phyloP scores from a whole-genome alignment of 2,113 vertebrate genomes.

The Gobius niger region DNA sequence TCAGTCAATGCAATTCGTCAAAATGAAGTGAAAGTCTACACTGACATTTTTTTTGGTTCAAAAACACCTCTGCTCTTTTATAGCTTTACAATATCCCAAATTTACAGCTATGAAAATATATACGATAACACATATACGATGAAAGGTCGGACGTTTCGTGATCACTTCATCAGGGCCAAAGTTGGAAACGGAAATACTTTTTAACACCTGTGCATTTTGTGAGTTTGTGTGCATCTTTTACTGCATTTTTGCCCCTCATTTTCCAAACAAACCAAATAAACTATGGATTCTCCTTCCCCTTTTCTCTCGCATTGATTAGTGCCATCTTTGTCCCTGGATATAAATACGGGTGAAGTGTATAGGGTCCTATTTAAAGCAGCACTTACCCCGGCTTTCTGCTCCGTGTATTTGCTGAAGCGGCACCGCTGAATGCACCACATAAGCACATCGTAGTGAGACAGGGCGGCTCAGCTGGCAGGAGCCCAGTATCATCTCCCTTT shows the following conservation, averaged over 20 bases:
- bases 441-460: conserved; percentile 33
- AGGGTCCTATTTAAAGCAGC: conserved; percentile 20
- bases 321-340: conserved; percentile 35
- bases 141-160: no score
- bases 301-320: conserved; percentile 23
- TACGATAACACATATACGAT: no score
- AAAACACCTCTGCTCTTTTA: conserved; percentile 25
- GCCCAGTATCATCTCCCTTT: conserved; percentile 32
- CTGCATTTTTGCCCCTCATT: neutral
- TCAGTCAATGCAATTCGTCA: conserved; percentile 48
- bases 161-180: no score
- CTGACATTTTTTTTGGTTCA: conserved; percentile 24
- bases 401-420: conserved; percentile 44
- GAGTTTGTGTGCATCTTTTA: neutral
- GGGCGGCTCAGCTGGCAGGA: conserved; percentile 37
- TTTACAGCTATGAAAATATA: no score
- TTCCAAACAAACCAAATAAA: neutral
- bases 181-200: no score
- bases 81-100: no score
- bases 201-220: no score
- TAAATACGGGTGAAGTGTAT: conserved; percentile 16
- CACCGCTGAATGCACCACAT: conserved; percentile 38
- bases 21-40: conserved; percentile 19
- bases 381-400: conserved; percentile 14
- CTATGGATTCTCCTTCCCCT: neutral